Evolutionary conservation across 2,797 vertebrate species (phyloP), one percentile per base, ranked within the genome.

Genomic region (Tolypeutes matacus): DNA sequence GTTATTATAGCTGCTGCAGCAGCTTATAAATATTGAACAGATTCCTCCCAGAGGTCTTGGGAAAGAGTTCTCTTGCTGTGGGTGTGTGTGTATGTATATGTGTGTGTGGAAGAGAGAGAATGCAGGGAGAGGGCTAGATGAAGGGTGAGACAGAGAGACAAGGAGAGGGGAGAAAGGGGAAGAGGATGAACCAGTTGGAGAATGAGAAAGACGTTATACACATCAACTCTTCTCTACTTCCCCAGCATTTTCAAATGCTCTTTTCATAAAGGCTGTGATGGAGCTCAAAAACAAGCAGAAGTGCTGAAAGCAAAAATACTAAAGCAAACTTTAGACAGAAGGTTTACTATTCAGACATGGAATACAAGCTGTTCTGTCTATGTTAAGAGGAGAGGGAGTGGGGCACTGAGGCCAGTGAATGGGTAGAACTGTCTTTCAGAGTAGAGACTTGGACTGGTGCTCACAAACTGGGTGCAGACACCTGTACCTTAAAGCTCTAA

Each of bases 291-390:
- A 94, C 64, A 23, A 64, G 97, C 95, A 97, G 98, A 93, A 78
- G 96, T 93, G 96, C 96, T 89, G 94, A 98, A 97, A 0, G 0
- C 97, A 97, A 98, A 97, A 98, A 98, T 98, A 98, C 98, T 98
- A 98, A 98, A 97, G 98, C 96, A 97, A 96, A 97, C 97, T 98
- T 97, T 94, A 84, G 92, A 67, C 97, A 97, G 97, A 97, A 96
- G 91, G 94, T 93, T 97, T 97, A 82, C 97, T 94, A 94, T 96
- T 97, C 98, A 98, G 98, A 96, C 95, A 95, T 21, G 96, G 98
- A 97, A 95, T 90, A 96, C 96, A 97, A 98, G 97, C 97, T 97
- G 97, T 95, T 98, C 96, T 96, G 97, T 97, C 97, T 98, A 96
- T 96, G 97, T 97, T 76, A 91, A 95, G 92, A 94, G 95, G 95